Percentiles rank a stretch among this genome's conserved stretches.
These are phyloP conservation scores for Eurois occulta DNA, from an alignment of 2,888 invertebrate genomes.

Conservation along the genomic window DNA sequence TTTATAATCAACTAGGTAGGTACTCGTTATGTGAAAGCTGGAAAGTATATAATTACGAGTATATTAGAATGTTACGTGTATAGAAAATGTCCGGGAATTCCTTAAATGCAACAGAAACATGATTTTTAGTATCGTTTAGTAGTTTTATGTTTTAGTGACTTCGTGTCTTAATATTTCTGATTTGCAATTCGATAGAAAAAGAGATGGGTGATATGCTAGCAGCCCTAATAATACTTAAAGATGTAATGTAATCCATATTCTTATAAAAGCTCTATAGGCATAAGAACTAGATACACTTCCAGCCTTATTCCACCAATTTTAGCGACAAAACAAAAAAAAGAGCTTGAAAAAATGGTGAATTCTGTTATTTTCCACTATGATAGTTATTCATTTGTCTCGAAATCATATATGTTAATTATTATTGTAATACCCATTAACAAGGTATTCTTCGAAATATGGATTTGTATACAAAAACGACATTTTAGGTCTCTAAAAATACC, in stretches of 20 bases:
- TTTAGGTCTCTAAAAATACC: not conserved
- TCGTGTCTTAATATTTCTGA: not conserved
- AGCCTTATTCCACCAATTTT: not conserved
- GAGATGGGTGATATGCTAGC: not conserved
- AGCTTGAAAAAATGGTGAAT: not conserved
- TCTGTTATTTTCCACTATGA: not conserved
- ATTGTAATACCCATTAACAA: not conserved
- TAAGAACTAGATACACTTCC: not conserved
- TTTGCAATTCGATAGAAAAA: not conserved
- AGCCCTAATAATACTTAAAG: not conserved
- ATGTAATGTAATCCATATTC: not conserved
- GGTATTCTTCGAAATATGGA: not conserved
- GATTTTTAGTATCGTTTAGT: conserved; percentile 6
- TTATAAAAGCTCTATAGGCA: not conserved
- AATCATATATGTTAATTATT: not conserved
- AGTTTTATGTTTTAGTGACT: not conserved
- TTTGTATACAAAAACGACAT: not conserved
- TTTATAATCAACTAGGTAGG: conserved; percentile 53
- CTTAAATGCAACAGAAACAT: not conserved
- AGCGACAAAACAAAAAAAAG: not conserved
- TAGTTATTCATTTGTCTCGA: not conserved
- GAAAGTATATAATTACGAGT: conserved; percentile 61
- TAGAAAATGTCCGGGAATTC: conserved; percentile 31
- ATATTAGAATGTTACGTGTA: conserved; percentile 62
- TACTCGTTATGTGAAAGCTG: conserved; percentile 66